A percentile compares a stretch with the other conserved stretches of the same genome.
phyloP scores from a whole-genome alignment of 2,113 vertebrate genomes.

The Aramus guarauna region DNA sequence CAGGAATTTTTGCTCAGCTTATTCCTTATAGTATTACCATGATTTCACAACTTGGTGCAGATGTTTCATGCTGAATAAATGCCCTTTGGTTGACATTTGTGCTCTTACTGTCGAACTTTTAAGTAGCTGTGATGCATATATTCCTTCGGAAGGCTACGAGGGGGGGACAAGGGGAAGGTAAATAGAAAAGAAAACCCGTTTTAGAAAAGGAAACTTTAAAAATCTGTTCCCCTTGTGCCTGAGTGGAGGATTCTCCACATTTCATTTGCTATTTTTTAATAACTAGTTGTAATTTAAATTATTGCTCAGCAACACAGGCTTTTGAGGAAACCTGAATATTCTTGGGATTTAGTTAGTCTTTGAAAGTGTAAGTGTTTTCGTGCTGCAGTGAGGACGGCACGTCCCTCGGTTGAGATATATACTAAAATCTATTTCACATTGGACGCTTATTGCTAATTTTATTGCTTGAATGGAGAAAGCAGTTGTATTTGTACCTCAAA shows the following conservation, averaged over 20 bases:
- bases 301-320: slow-evolving; percentile 11
- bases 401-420: neutral
- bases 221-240: neutral
- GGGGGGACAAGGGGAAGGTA: neutral
- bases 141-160: neutral
- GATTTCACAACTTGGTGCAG: slow-evolving; percentile 55
- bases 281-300: slow-evolving; percentile 38
- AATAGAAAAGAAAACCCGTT: neutral
- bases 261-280: slow-evolving; percentile 17
- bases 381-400: neutral
- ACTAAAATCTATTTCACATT: neutral
- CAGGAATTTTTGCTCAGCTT: slow-evolving; percentile 47
- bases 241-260: neutral
- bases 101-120: neutral
- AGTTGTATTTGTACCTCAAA: neutral
- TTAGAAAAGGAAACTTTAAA: neutral
- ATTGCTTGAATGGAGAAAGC: neutral
- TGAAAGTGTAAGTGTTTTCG: neutral
- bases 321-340: slow-evolving; percentile 31
- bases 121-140: slow-evolving; percentile 14
- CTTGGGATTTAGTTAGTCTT: slow-evolving; percentile 13
- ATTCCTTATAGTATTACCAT: slow-evolving; percentile 15
- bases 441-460: neutral
- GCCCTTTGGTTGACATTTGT: slow-evolving; percentile 25
- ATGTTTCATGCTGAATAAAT: slow-evolving; percentile 1